Percentiles rank a stretch among this genome's conserved stretches.
phyloP scores from a whole-genome alignment of 2,113 vertebrate genomes.

The Paratilapia polleni region DNA sequence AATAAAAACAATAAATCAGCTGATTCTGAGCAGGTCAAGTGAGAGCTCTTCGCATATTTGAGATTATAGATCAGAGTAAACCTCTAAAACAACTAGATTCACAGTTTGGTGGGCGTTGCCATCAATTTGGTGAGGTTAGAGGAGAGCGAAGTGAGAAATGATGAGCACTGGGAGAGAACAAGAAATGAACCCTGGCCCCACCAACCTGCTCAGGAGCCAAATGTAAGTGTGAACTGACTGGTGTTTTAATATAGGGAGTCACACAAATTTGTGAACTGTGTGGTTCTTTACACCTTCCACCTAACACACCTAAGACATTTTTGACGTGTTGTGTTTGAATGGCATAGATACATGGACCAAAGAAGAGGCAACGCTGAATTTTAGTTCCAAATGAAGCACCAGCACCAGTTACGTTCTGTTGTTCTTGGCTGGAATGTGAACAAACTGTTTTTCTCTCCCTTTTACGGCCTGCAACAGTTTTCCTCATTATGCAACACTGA shows the following conservation, averaged over 20 bases:
- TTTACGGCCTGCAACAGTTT: conserved; percentile 38
- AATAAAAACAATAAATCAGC: too few relatives aligned
- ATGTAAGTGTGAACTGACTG: background rate
- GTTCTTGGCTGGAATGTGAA: conserved; percentile 17
- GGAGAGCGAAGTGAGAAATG: background rate
- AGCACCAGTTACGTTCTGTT: conserved; percentile 11
- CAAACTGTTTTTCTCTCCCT: background rate
- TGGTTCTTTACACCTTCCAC: background rate
- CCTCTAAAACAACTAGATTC: background rate
- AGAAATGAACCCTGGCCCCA: background rate
- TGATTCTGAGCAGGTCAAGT: background rate
- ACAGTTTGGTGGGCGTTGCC: background rate
- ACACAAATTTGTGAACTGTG: background rate
- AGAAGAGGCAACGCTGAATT: background rate
- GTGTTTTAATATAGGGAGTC: background rate
- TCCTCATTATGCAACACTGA: conserved; percentile 11
- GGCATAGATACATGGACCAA: background rate
- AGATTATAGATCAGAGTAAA: too few relatives aligned
- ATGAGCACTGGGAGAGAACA: too few relatives aligned
- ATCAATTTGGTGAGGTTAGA: background rate
- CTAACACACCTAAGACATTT: background rate
- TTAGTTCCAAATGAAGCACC: background rate
- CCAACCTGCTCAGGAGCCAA: background rate
- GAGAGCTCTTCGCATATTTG: background rate
- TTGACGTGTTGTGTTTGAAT: background rate